phyloP scores from a whole-genome alignment of 1,140 invertebrate species.

The Halictus rubicundus region DNA sequence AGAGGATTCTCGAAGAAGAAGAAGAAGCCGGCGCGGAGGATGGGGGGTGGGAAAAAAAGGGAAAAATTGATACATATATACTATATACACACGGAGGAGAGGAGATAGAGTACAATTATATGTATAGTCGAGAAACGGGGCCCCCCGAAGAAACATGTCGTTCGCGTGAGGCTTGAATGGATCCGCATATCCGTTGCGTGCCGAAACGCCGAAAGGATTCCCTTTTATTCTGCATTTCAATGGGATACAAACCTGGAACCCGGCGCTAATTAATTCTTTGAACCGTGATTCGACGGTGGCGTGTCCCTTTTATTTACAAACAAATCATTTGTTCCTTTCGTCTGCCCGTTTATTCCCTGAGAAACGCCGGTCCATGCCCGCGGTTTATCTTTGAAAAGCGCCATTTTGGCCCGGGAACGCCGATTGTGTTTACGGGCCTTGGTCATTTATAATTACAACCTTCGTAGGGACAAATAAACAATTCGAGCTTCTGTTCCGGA shows the following conservation, averaged over 20 bases:
- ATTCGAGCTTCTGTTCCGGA: too few species aligned
- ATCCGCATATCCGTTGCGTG: conserved; percentile 32
- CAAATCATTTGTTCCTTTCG: conserved; percentile 26
- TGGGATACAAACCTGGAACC: not conserved
- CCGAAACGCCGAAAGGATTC: not conserved
- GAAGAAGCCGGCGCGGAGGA: too few species aligned
- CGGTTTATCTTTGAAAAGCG: too few species aligned
- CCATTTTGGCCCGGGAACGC: too few species aligned
- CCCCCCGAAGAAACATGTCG: conserved; percentile 25
- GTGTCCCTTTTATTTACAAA: conserved; percentile 26
- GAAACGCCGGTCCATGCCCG: too few species aligned
- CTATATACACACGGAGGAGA: too few species aligned
- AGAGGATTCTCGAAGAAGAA: too few species aligned
- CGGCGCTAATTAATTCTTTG: conserved; percentile 43
- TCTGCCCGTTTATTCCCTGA: not conserved
- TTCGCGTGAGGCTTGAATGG: conserved; percentile 35
- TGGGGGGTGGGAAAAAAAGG: too few species aligned
- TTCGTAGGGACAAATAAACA: too few species aligned
- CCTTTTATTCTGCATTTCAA: conserved; percentile 32
- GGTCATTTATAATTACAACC: too few species aligned
- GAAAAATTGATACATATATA: too few species aligned
- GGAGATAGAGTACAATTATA: not conserved
- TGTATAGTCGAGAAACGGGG: not conserved
- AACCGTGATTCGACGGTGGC: conserved; percentile 16
- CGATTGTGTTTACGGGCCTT: too few species aligned